A percentile compares a stretch with the other conserved stretches of the same genome.
These are phyloP conservation scores for Acropternis orthonyx DNA, from an alignment of 2,797 vertebrate species.

Conservation along the genomic window DNA sequence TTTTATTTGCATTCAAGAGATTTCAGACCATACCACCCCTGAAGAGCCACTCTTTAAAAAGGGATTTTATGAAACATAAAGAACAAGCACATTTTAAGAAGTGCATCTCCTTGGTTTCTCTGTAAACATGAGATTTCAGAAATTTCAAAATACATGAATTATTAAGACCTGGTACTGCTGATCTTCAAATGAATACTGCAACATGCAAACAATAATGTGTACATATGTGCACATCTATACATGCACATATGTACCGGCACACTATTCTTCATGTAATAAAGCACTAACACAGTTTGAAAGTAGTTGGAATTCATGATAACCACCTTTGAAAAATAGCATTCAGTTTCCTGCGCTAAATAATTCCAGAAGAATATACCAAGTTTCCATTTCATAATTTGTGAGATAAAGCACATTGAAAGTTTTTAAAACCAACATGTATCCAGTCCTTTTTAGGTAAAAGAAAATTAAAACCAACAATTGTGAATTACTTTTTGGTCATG, in stretches of 20 bases:
- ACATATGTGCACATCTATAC: not conserved
- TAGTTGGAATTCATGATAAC: not conserved
- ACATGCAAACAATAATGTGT: not conserved
- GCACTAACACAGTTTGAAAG: slow-evolving; percentile 9
- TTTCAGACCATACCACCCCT: not conserved
- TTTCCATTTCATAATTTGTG: not conserved
- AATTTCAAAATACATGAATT: not conserved
- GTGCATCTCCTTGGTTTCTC: not conserved
- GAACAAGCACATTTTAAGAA: not conserved
- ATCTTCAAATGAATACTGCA: not conserved
- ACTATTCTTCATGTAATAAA: not conserved
- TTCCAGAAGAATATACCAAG: not conserved
- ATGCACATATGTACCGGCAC: not conserved
- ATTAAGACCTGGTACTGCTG: not conserved
- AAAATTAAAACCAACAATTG: not conserved
- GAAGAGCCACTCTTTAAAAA: not conserved
- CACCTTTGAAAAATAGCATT: not conserved
- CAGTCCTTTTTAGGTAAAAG: not conserved
- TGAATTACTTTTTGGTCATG: not conserved
- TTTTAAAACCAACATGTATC: not conserved
- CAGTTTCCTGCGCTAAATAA: not conserved
- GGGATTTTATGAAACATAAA: not conserved
- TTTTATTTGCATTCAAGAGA: not conserved
- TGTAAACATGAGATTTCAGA: not conserved
- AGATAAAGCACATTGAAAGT: not conserved